Evolutionary conservation across 2,113 vertebrate species (phyloP), one percentile per base, ranked within the genome.

Genomic region (Paratilapia polleni): DNA sequence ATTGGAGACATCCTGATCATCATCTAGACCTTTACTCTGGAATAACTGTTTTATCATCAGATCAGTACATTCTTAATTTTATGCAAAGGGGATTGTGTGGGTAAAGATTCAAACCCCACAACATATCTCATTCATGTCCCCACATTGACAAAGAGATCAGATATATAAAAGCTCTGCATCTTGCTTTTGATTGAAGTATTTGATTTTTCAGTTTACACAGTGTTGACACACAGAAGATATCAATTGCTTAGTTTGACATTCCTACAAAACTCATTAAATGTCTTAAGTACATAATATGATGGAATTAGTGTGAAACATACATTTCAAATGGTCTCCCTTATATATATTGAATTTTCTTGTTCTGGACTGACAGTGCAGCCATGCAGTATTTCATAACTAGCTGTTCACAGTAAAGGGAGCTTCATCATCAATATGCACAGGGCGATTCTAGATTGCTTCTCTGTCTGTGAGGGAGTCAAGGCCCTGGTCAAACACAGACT

Each of bases 11-110:
- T 85, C 49, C 12, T 49, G 61, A 47, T 76, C 49, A 31, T 77
- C 19, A 15, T 61, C 36, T 85, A 31, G 58, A 60, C 41, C 15
- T 8, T 77, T 62, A 83, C 49, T 77, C 41, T 81, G 56, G 26
- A 59, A 77, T 28, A 61, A 56, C 78, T 58, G 34, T 89, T 90
- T 90, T 81, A 91, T 93, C 88, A 82, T 82, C 89, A 89, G 75
- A 93, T 92, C 79, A 89, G 83, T 86, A 87, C 90, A 88, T 80
- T 57, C 84, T 84, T 83, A 85, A 74, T 89, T 84, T 86, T 84
- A 90, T 91, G 77, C 83, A 52, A 81, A 86, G 77, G 59, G 85
- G 87, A 90, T 92, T 88, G 80, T 60, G 49, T 60, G 77, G 86
- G 84, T 90, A 85, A 94, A 88, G 78, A 75, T 76, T 83, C 24